Evolutionary conservation across 1,140 invertebrate genomes (phyloP).

Genomic region (Drosophila equinoxialis): DNA sequence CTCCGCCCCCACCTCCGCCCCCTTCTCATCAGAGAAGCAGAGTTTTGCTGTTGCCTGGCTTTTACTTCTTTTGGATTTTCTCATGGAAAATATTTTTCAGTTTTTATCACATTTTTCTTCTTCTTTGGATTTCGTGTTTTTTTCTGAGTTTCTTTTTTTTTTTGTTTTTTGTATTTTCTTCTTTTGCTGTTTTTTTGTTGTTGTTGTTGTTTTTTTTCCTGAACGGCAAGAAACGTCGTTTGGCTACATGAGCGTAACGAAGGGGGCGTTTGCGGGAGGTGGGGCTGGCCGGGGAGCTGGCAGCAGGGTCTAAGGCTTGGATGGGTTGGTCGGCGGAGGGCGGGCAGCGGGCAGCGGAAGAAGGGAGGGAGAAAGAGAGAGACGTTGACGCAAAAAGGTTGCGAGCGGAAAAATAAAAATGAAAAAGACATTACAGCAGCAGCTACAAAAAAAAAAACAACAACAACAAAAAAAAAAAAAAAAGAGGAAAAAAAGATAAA

Average conservation of each 20-base stretch:
- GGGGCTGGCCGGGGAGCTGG: not conserved
- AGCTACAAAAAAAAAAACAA: constrained; percentile 38
- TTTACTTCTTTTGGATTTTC: constrained; percentile 76
- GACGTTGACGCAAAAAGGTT: constrained; percentile 64
- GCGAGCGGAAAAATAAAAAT: constrained; percentile 75
- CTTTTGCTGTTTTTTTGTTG: not conserved
- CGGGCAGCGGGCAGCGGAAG: constrained; percentile 2
- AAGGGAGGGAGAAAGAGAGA: constrained; percentile 4
- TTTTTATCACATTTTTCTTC: constrained; percentile 63
- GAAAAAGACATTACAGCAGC: constrained; percentile 76
- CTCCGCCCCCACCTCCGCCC: not conserved
- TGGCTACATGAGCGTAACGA: constrained; percentile 28
- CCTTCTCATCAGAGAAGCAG: not conserved
- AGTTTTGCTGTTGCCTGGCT: constrained; percentile 43
- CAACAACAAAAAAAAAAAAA: constrained; percentile 27
- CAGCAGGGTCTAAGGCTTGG: not conserved
- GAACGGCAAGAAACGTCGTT: constrained; percentile 27
- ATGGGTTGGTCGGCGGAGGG: no score
- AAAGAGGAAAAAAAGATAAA: constrained; percentile 57
- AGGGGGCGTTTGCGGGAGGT: not conserved
- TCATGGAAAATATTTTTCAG: constrained; percentile 81
- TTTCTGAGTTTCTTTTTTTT: not conserved
- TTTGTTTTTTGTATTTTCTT: constrained; percentile 46
- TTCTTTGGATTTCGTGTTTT: constrained; percentile 22
- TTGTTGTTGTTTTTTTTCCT: no score